Base-by-base conservation (phyloP, 2,113 vertebrate species). In the Amblyopsis rosae region DNA sequence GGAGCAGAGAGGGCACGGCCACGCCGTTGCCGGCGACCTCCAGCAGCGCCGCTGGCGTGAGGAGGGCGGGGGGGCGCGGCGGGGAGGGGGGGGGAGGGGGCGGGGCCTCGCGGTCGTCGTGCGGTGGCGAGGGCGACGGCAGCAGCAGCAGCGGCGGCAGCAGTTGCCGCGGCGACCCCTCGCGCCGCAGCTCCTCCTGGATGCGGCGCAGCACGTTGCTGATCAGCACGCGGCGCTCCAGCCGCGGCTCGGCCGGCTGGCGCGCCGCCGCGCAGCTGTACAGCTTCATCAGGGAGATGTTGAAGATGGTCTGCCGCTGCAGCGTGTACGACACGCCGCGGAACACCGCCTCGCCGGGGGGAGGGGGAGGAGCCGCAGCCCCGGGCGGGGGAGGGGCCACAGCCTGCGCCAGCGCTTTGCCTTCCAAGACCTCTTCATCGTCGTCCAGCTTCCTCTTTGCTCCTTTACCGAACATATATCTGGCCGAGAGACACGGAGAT, bases 391-490 rank as follows among this genome's bases (percentile, higher is more conserved):
- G 19, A 26, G 90, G 89, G 62, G 91, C 89, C 89, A 62, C 50
- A 60, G 92, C 83, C 78, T 90, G 89, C 90, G 95, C 92, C 96
- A 95, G 82, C 91, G 95, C 87, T 96, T 97, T 97, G 97, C 95
- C 94, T 97, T 97, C 97, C 97, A 98, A 77, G 93, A 95, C 96
- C 94, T 97, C 97, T 95, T 99, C 97, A 98, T 99, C 94, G 94
- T 99, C 95, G 70, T 98, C 96, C 96, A 98, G 94, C 93, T 99
- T 99, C 88, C 97, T 95, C 88, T 98, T 99, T 93, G 95, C 95
- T 91, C 96, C 96, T 97, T 98, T 98, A 93, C 96, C 95, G 93
- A 98, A 99, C 97, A 99, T 99, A 97, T 95, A 98, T 98, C 97
- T 99, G 92, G 56, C 32, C 76, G 26, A 10, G 15, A 15, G 41